phyloP scores from a whole-genome alignment of 1,140 invertebrate species.

The Sarcophaga peregrina region DNA sequence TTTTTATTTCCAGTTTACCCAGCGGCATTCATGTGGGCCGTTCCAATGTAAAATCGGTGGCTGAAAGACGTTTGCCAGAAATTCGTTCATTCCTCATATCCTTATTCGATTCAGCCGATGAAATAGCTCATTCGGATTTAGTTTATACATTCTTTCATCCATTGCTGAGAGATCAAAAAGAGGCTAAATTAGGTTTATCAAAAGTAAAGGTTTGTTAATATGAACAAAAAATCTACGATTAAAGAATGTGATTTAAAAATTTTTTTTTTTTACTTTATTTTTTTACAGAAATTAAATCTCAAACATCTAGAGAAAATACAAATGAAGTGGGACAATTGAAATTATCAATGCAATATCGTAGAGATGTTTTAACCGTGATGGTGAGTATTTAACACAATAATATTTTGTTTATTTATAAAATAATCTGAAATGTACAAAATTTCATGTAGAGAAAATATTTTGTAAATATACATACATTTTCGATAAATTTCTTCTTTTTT shows the following conservation, averaged over 20 bases:
- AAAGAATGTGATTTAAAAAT: background rate
- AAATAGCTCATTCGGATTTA: slow-evolving; percentile 94
- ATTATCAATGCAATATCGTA: slow-evolving; percentile 83
- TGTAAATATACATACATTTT: background rate
- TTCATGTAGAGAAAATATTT: background rate
- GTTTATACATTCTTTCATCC: slow-evolving; percentile 99
- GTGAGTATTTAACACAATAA: slow-evolving; percentile 65
- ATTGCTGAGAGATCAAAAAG: slow-evolving; percentile 88
- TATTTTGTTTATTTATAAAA: slow-evolving; percentile 17
- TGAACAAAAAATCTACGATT: background rate
- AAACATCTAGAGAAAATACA: slow-evolving; percentile 57
- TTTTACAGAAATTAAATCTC: slow-evolving; percentile 56
- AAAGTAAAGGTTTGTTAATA: slow-evolving; percentile 66
- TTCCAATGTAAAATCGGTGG: slow-evolving; percentile 94
- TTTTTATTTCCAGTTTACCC: slow-evolving; percentile 72
- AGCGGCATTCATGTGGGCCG: slow-evolving; percentile 86
- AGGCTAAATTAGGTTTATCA: slow-evolving; percentile 71
- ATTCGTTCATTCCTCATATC: slow-evolving; percentile 89
- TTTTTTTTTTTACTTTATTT: background rate
- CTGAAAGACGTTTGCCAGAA: slow-evolving; percentile 87
- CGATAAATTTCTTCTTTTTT: too few relatives aligned
- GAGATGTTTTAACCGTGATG: slow-evolving; percentile 84
- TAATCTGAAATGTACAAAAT: background rate
- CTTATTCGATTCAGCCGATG: slow-evolving; percentile 87
- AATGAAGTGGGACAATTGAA: slow-evolving; percentile 76